These are phyloP conservation scores for Cephus runcator DNA, from an alignment of 2,888 invertebrate genomes.

Conservation along the genomic window DNA sequence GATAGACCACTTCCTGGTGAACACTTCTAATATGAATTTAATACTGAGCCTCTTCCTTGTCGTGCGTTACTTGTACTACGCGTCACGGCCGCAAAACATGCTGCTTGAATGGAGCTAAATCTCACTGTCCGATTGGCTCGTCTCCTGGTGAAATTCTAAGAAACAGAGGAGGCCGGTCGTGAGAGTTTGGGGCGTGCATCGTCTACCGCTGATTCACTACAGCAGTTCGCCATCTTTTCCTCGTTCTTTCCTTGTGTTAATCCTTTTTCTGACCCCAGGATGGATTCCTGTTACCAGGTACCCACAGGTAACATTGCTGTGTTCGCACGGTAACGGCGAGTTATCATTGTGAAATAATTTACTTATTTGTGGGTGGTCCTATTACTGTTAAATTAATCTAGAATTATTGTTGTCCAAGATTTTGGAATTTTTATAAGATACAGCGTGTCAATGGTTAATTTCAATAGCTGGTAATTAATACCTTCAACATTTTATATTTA, in stretches of 20 bases:
- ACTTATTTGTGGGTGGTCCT: too few species aligned
- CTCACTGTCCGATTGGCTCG: constrained; percentile 33
- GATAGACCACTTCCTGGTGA: neutral
- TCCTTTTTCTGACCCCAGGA: too few species aligned
- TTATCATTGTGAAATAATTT: too few species aligned
- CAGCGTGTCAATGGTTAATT: too few species aligned
- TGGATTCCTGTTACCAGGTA: too few species aligned
- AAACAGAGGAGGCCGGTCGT: constrained; percentile 33
- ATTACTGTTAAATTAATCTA: too few species aligned
- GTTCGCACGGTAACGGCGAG: too few species aligned
- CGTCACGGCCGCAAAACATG: constrained; percentile 15
- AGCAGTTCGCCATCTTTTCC: constrained; percentile 48
- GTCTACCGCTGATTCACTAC: constrained; percentile 53
- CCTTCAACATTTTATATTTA: too few species aligned
- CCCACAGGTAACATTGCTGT: too few species aligned
- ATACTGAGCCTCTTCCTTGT: neutral
- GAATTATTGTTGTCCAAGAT: too few species aligned
- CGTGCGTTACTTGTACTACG: neutral
- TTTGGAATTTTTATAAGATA: too few species aligned
- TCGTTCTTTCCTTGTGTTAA: constrained; percentile 31
- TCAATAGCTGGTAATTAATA: too few species aligned
- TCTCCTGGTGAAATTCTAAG: constrained; percentile 37
- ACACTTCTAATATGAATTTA: neutral
- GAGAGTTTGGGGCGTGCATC: constrained; percentile 42
- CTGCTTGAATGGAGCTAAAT: constrained; percentile 34